A percentile compares a stretch with the other conserved stretches of the same genome.
These are phyloP conservation scores for Clostera curtula DNA, from an alignment of 2,888 invertebrate genomes.

Conservation along the genomic window DNA sequence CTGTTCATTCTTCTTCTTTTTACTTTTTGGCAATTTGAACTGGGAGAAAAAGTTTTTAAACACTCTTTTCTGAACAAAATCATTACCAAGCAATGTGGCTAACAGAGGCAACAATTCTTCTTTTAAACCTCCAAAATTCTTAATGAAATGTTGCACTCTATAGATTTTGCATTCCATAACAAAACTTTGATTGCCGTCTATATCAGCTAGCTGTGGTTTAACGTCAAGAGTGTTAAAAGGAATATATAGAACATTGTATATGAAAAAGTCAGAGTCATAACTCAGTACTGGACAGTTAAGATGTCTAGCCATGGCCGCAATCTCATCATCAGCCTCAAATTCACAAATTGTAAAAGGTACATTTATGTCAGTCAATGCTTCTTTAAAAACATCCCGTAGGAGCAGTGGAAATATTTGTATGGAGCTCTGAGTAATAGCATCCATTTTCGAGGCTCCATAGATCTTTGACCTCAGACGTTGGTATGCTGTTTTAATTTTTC, in stretches of 20 bases:
- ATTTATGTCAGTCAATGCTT: slow-evolving; percentile 78
- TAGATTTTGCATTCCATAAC: slow-evolving; percentile 82
- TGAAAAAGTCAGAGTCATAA: slow-evolving; percentile 95
- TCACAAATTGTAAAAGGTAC: slow-evolving; percentile 83
- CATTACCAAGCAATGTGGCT: slow-evolving; percentile 91
- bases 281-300: slow-evolving; percentile 91
- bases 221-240: slow-evolving; percentile 81
- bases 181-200: slow-evolving; percentile 39
- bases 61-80: slow-evolving; percentile 81
- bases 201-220: slow-evolving; percentile 43
- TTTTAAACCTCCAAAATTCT: slow-evolving; percentile 78
- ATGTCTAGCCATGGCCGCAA: slow-evolving; percentile 86
- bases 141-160: slow-evolving; percentile 79
- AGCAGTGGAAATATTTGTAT: slow-evolving; percentile 83
- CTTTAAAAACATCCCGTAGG: slow-evolving; percentile 82
- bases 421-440: slow-evolving; percentile 69
- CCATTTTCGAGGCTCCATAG: slow-evolving; percentile 69
- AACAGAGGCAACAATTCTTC: slow-evolving; percentile 83
- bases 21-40: slow-evolving; percentile 74
- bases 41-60: slow-evolving; percentile 83
- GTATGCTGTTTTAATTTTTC: slow-evolving; percentile 80
- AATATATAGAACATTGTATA: slow-evolving; percentile 89
- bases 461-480: slow-evolving; percentile 77
- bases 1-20: slow-evolving; percentile 71
- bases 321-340: slow-evolving; percentile 93